phyloP scores from a whole-genome alignment of 1,140 invertebrate genomes.

The Globodera ellingtonae region DNA sequence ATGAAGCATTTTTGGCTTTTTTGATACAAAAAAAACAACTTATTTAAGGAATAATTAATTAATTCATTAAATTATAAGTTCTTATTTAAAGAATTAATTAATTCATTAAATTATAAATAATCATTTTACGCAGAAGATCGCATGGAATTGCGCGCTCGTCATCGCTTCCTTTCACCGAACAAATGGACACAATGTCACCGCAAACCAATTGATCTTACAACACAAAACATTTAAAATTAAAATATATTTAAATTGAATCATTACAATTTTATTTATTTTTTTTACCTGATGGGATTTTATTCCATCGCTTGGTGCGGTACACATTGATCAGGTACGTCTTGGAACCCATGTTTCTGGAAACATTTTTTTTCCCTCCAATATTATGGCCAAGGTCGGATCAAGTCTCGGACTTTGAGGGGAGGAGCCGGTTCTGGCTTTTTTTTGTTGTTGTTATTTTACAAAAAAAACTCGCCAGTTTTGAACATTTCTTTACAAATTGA shows the following conservation, averaged over 20 bases:
- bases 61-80: background rate
- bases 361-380: too few relatives aligned
- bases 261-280: background rate
- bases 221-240: background rate
- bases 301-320: constrained; percentile 90
- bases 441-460: too few relatives aligned
- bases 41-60: too few relatives aligned
- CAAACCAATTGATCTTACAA: constrained; percentile 80
- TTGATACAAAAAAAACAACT: too few relatives aligned
- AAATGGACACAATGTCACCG: constrained; percentile 92
- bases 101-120: background rate
- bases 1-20: too few relatives aligned
- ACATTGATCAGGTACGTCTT: constrained; percentile 71
- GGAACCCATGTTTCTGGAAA: constrained; percentile 28
- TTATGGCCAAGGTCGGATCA: too few relatives aligned
- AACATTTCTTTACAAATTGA: too few relatives aligned
- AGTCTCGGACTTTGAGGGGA: too few relatives aligned
- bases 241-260: too few relatives aligned
- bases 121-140: constrained; percentile 76
- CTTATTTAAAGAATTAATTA: too few relatives aligned
- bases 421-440: too few relatives aligned
- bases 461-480: too few relatives aligned
- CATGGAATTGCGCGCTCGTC: constrained; percentile 92
- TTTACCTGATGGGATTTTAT: constrained; percentile 74
- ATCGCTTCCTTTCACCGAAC: constrained; percentile 71